These are phyloP conservation scores for Colletes gigas DNA, from an alignment of 1,140 invertebrate species.

Conservation along the genomic window DNA sequence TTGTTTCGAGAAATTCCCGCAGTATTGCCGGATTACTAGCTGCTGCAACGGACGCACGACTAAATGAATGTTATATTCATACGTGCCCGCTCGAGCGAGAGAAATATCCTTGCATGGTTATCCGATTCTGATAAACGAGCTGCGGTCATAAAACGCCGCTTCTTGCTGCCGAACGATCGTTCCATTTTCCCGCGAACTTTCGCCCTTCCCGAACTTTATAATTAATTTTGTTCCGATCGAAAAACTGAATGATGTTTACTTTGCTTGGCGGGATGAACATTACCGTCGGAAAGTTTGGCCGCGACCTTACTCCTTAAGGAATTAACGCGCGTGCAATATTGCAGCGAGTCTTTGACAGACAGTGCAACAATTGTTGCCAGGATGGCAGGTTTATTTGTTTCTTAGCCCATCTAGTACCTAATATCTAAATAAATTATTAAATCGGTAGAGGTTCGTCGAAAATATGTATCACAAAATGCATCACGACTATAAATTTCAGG, in stretches of 20 bases:
- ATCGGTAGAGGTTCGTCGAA: too few relatives aligned
- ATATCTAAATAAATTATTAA: too few relatives aligned
- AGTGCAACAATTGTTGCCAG: too few relatives aligned
- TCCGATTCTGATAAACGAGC: constrained; percentile 34
- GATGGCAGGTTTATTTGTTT: too few relatives aligned
- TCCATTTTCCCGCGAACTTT: neutral
- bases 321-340: too few relatives aligned
- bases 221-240: constrained; percentile 15
- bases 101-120: constrained; percentile 24
- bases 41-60: neutral
- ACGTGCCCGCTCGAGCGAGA: neutral
- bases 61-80: constrained; percentile 40
- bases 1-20: constrained; percentile 32
- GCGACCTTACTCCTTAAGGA: too few relatives aligned
- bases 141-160: neutral
- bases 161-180: neutral
- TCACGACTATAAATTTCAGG: too few relatives aligned
- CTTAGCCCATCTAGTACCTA: too few relatives aligned
- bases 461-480: too few relatives aligned
- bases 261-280: neutral
- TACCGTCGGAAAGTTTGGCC: too few relatives aligned
- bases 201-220: neutral
- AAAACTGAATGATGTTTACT: neutral
- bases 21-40: constrained; percentile 31
- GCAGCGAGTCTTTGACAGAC: too few relatives aligned